Percentiles rank a stretch among this genome's conserved stretches.
These are phyloP conservation scores for Dione vanillae DNA, from an alignment of 2,888 invertebrate species.

Conservation along the genomic window DNA sequence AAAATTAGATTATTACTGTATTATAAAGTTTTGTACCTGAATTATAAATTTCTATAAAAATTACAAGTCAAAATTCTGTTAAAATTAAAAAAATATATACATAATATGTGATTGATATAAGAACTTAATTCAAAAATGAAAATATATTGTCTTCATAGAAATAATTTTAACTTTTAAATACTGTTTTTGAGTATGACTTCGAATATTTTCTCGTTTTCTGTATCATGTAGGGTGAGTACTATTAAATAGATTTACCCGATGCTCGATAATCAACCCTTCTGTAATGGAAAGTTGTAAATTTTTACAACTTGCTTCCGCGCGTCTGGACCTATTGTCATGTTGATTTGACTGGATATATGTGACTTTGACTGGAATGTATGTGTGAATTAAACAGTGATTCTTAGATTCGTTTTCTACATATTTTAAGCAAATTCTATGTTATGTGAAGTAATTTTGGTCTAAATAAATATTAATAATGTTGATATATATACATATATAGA, in stretches of 20 bases:
- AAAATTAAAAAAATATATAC: too few relatives aligned
- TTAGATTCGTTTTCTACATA: slow-evolving; percentile 54
- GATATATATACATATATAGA: too few relatives aligned
- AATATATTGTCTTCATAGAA: background rate
- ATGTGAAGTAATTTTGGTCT: background rate
- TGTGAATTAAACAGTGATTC: slow-evolving; percentile 59
- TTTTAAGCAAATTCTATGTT: background rate
- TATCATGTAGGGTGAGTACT: slow-evolving; percentile 34
- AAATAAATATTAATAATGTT: too few relatives aligned
- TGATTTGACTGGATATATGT: slow-evolving; percentile 67
- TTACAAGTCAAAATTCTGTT: too few relatives aligned
- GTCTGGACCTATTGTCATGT: slow-evolving; percentile 73
- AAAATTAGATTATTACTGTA: too few relatives aligned
- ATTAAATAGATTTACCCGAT: slow-evolving; percentile 40
- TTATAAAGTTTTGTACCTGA: too few relatives aligned
- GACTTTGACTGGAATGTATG: slow-evolving; percentile 60
- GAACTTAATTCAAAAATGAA: too few relatives aligned
- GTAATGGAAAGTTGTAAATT: slow-evolving; percentile 77
- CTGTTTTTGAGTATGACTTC: background rate
- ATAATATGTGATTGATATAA: too few relatives aligned
- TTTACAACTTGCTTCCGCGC: slow-evolving; percentile 77
- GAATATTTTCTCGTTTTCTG: slow-evolving; percentile 3
- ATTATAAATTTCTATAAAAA: too few relatives aligned
- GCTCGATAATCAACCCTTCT: slow-evolving; percentile 52
- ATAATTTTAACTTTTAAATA: background rate